These are phyloP conservation scores for Drosophila erecta DNA, from an alignment of 1,140 invertebrate genomes.

Conservation along the genomic window DNA sequence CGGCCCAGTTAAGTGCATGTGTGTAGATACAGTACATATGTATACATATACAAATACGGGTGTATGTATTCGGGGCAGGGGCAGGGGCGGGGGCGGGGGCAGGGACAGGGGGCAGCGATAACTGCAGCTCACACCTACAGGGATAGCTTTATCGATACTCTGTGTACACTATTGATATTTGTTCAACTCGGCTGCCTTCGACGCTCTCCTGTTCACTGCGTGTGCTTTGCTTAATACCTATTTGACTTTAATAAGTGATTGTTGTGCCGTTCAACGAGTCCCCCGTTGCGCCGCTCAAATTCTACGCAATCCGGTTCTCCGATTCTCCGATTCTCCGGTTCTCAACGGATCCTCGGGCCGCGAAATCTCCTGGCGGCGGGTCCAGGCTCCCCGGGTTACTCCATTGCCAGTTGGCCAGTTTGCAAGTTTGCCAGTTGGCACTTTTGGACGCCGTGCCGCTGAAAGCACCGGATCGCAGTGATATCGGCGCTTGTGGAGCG, in stretches of 20 bases:
- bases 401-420: conserved; percentile 37
- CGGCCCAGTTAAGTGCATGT: conserved; percentile 2
- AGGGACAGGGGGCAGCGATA: conserved; percentile 14
- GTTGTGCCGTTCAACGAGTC: conserved; percentile 80
- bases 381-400: conserved; percentile 1
- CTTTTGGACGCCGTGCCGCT: conserved; percentile 36
- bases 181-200: conserved; percentile 57
- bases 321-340: neutral
- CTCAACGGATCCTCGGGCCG: neutral
- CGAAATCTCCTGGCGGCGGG: neutral
- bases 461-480: conserved; percentile 25
- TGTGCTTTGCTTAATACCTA: conserved; percentile 81
- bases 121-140: conserved; percentile 22
- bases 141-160: conserved; percentile 45
- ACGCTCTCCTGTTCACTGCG: conserved; percentile 18
- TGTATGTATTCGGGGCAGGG: too few relatives aligned
- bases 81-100: too few relatives aligned
- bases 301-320: neutral
- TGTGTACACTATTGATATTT: conserved; percentile 75
- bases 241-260: conserved; percentile 84
- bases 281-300: conserved; percentile 61
- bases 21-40: conserved; percentile 6
- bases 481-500: conserved; percentile 7
- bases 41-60: neutral
- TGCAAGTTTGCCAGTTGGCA: conserved; percentile 1